Percentiles rank a stretch among this genome's conserved stretches.
phyloP scores from a whole-genome alignment of 2,888 invertebrate species.

The Odontothrips loti region DNA sequence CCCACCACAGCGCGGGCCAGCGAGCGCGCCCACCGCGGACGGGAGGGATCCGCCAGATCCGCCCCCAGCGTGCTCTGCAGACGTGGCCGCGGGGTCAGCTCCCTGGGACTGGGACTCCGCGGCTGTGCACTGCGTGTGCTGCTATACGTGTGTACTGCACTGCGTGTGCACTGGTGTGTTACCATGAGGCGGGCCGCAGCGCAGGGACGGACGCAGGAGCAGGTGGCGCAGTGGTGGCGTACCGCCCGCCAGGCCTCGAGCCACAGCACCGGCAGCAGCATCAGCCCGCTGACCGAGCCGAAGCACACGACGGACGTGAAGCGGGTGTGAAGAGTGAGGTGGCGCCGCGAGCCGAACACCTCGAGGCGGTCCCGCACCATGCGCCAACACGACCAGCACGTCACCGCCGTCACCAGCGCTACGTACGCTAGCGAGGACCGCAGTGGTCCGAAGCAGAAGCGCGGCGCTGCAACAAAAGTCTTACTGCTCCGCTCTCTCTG shows the following conservation, averaged over 20 bases:
- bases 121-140: too few relatives aligned
- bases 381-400: not conserved
- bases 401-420: not conserved
- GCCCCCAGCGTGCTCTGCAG: too few relatives aligned
- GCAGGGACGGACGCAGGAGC: not conserved
- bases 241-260: not conserved
- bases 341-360: not conserved
- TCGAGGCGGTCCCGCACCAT: not conserved
- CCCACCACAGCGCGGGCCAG: not conserved
- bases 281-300: not conserved
- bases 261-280: slow-evolving; percentile 4
- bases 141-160: too few relatives aligned
- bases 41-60: not conserved
- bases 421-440: not conserved
- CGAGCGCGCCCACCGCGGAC: not conserved
- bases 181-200: not conserved
- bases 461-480: not conserved
- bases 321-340: not conserved
- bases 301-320: not conserved
- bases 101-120: too few relatives aligned
- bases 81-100: too few relatives aligned
- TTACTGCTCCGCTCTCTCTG: too few relatives aligned
- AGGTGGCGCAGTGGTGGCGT: not conserved
- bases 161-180: not conserved
- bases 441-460: not conserved